Percentiles rank a stretch among this genome's conserved stretches.
These are phyloP conservation scores for Cryptophagus acutangulus DNA, from an alignment of 2,888 invertebrate genomes.

Conservation along the genomic window DNA sequence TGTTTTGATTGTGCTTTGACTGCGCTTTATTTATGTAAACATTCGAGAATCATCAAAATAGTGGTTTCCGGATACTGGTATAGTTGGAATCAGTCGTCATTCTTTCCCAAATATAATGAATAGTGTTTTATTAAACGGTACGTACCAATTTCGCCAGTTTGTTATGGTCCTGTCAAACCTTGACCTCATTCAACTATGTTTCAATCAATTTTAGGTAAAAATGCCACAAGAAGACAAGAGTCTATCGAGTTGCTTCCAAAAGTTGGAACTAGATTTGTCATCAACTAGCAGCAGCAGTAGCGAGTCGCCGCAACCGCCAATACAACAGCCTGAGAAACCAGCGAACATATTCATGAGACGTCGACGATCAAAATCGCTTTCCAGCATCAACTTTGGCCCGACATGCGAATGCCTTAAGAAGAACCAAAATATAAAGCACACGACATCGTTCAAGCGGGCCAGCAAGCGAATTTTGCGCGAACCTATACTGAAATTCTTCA, in stretches of 20 bases:
- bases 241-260: slow-evolving; percentile 41
- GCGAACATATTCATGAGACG: slow-evolving; percentile 43
- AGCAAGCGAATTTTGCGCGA: slow-evolving; percentile 53
- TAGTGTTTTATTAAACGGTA: slow-evolving; percentile 25
- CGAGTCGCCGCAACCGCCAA: slow-evolving; percentile 20
- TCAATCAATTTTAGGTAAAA: slow-evolving; percentile 27
- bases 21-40: slow-evolving; percentile 12
- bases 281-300: too few species aligned
- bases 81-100: too few species aligned
- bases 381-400: slow-evolving; percentile 42
- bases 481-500: slow-evolving; percentile 53
- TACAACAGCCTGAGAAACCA: slow-evolving; percentile 20
- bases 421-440: slow-evolving; percentile 36
- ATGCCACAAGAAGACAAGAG: slow-evolving; percentile 45
- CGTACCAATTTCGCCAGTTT: slow-evolving; percentile 16
- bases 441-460: slow-evolving; percentile 38
- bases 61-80: too few species aligned
- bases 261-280: slow-evolving; percentile 45
- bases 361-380: slow-evolving; percentile 44
- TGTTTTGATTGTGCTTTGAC: slow-evolving; percentile 28
- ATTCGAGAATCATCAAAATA: slow-evolving; percentile 8
- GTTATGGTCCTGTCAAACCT: slow-evolving; percentile 28
- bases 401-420: slow-evolving; percentile 36
- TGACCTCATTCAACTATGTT: slow-evolving; percentile 24
- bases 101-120: slow-evolving; percentile 24